Percentiles rank a stretch among this genome's conserved stretches.
phyloP scores from a whole-genome alignment of 2,888 invertebrate genomes.

The Acanthosoma haemorrhoidale region DNA sequence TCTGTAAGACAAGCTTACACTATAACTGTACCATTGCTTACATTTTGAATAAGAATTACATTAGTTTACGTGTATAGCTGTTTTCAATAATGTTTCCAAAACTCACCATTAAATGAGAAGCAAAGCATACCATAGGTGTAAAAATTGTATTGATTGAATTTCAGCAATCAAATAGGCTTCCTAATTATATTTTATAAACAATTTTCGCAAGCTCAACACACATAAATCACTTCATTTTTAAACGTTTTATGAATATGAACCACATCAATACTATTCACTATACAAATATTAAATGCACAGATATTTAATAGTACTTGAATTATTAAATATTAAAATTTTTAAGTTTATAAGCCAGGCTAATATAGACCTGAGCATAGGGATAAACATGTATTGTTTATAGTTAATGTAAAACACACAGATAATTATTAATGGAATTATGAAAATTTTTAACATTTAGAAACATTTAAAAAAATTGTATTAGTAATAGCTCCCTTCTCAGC shows the following conservation, averaged over 20 bases:
- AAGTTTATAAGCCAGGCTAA: background rate
- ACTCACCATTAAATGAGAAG: too few species aligned
- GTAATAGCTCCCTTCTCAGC: slow-evolving; percentile 14
- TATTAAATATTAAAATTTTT: background rate
- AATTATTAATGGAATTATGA: background rate
- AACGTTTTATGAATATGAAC: background rate
- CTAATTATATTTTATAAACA: too few species aligned
- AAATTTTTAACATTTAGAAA: background rate
- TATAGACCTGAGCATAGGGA: background rate
- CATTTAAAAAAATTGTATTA: background rate
- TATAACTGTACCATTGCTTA: too few species aligned
- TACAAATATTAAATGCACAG: slow-evolving; percentile 11
- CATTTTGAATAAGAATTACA: too few species aligned
- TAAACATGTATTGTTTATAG: background rate
- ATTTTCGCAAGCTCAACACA: too few species aligned
- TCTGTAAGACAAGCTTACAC: too few species aligned
- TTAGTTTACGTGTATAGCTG: too few species aligned
- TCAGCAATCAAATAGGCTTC: too few species aligned
- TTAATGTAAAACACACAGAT: background rate
- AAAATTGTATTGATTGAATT: too few species aligned
- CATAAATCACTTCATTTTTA: slow-evolving; percentile 1
- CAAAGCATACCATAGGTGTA: too few species aligned
- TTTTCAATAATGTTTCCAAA: too few species aligned
- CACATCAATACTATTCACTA: background rate
- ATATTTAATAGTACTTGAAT: background rate